phyloP scores from a whole-genome alignment of 2,888 invertebrate genomes.

The Drosophila tripunctata region DNA sequence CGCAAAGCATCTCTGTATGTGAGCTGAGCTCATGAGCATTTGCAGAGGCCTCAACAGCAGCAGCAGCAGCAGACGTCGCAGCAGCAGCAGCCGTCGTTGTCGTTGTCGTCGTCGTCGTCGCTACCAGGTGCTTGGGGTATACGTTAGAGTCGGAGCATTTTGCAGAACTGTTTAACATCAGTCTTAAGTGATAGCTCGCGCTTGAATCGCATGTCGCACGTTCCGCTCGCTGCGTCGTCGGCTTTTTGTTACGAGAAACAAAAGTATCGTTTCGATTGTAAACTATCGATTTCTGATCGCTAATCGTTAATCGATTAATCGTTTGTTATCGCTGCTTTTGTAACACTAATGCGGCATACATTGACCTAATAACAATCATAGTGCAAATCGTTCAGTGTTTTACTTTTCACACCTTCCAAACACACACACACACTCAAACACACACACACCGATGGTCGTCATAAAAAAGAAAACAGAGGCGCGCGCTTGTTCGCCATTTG shows the following conservation, averaged over 20 bases:
- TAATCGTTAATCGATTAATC: neutral
- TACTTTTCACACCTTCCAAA: constrained; percentile 49
- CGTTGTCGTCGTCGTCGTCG: constrained; percentile 23
- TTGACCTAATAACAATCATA: constrained; percentile 16
- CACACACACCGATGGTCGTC: constrained; percentile 31
- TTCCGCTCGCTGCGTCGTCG: constrained; percentile 44
- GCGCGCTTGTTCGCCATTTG: constrained; percentile 57
- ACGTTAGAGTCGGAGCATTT: constrained; percentile 71
- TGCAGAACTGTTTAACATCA: constrained; percentile 83
- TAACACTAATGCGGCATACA: neutral
- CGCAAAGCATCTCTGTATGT: constrained; percentile 69
- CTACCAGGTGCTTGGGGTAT: constrained; percentile 45
- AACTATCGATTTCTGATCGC: constrained; percentile 14
- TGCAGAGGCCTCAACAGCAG: constrained; percentile 53
- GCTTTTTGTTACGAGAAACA: constrained; percentile 41
- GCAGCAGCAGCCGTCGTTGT: constrained; percentile 15
- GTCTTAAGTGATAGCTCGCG: constrained; percentile 83
- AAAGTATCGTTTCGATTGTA: constrained; percentile 29
- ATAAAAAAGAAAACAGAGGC: constrained; percentile 58
- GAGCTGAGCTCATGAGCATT: constrained; percentile 47
- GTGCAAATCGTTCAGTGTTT: constrained; percentile 25
- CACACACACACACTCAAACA: constrained; percentile 20
- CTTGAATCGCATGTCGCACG: constrained; percentile 72
- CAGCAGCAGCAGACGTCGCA: constrained; percentile 18
- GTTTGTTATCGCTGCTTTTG: neutral